Evolutionary conservation across 2,888 invertebrate genomes (phyloP).

Genomic region (Osedax fenrisi): DNA sequence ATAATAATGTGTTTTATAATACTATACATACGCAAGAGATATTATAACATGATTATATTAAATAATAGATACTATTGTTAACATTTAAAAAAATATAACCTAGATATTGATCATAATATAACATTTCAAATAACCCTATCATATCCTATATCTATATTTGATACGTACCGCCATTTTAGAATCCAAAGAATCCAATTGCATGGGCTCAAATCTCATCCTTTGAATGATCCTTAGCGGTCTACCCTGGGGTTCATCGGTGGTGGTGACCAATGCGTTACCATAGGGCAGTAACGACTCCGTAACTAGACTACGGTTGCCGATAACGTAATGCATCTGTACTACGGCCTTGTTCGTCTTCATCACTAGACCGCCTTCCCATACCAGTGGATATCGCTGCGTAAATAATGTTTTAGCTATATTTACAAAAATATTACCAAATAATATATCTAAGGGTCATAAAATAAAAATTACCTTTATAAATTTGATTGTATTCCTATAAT

Average conservation of each 20-base stretch:
- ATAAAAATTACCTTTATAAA: too few species aligned
- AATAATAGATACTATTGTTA: too few species aligned
- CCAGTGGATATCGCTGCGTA: slow-evolving; percentile 82
- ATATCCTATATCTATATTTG: too few species aligned
- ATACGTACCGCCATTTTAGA: slow-evolving; percentile 71
- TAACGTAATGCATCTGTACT: slow-evolving; percentile 96
- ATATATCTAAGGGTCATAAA: too few species aligned
- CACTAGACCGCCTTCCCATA: slow-evolving; percentile 91
- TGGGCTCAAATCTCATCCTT: slow-evolving; percentile 87
- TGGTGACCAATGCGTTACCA: slow-evolving; percentile 36
- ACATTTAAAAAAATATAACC: slow-evolving; percentile 3
- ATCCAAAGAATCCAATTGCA: slow-evolving; percentile 75
- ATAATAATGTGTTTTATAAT: too few species aligned
- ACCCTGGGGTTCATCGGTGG: slow-evolving; percentile 37
- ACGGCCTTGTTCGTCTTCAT: slow-evolving; percentile 91
- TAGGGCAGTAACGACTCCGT: slow-evolving; percentile 65
- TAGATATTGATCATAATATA: too few species aligned
- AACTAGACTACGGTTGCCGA: slow-evolving; percentile 79
- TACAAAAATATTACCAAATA: too few species aligned
- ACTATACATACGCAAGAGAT: too few species aligned
- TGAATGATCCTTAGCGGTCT: slow-evolving; percentile 71
- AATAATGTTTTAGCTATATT: too few species aligned
- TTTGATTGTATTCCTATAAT: too few species aligned
- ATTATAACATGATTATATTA: too few species aligned
- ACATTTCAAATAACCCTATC: too few species aligned